phyloP scores from a whole-genome alignment of 1,140 invertebrate species.

The Goniozus legneri region DNA sequence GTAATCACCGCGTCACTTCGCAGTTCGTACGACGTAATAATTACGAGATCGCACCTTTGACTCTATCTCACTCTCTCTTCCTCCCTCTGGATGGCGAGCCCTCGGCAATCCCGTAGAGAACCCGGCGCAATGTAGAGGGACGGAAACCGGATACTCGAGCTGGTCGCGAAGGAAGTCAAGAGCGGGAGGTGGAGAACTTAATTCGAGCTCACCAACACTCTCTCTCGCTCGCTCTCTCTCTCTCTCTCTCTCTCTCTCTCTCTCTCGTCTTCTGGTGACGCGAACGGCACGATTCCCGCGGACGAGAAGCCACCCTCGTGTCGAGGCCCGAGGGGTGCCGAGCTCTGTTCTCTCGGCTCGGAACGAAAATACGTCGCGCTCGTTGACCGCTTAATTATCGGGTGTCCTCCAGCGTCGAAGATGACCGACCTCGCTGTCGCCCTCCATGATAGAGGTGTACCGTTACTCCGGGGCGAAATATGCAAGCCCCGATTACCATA shows the following conservation, averaged over 20 bases:
- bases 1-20: slow-evolving; percentile 35
- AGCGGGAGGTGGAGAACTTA: slow-evolving; percentile 9
- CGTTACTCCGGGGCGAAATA: too few species aligned
- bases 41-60: slow-evolving; percentile 32
- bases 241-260: slow-evolving; percentile 8
- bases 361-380: too few species aligned
- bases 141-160: too few species aligned
- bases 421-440: too few species aligned
- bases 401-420: too few species aligned
- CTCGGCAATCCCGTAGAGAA: slow-evolving; percentile 8
- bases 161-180: too few species aligned
- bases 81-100: slow-evolving; percentile 8
- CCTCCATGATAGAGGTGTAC: too few species aligned
- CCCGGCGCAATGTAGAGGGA: slow-evolving; percentile 4
- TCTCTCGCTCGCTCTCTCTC: not conserved
- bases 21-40: slow-evolving; percentile 30
- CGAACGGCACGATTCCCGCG: slow-evolving; percentile 14
- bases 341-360: too few species aligned
- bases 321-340: too few species aligned
- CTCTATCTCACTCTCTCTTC: not conserved
- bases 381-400: too few species aligned
- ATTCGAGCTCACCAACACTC: slow-evolving; percentile 14
- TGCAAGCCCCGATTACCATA: too few species aligned
- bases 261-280: slow-evolving; percentile 4
- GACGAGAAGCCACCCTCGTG: too few species aligned